Percentiles rank a stretch among this genome's conserved stretches.
These are phyloP conservation scores for Clanis bilineata DNA, from an alignment of 2,888 invertebrate genomes.

Conservation along the genomic window DNA sequence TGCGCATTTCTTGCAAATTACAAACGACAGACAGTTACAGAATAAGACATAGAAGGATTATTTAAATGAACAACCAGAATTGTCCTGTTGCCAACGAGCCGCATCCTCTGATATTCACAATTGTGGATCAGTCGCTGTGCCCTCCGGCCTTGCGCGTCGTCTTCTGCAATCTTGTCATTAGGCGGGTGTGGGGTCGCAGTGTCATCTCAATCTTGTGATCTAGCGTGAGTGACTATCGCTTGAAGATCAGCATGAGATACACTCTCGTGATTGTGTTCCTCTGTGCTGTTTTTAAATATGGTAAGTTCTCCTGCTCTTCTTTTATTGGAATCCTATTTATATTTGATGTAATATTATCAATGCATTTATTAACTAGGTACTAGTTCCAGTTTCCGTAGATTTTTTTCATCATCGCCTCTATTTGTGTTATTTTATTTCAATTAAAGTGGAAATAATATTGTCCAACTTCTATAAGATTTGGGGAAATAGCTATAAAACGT, in stretches of 20 bases:
- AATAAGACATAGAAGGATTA: neutral
- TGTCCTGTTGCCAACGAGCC: neutral
- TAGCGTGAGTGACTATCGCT: neutral
- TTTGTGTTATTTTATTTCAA: too few relatives aligned
- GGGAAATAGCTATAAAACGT: too few relatives aligned
- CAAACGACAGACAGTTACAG: neutral
- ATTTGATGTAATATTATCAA: too few relatives aligned
- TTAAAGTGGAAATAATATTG: too few relatives aligned
- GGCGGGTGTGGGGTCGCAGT: neutral
- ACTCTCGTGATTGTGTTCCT: conserved; percentile 37
- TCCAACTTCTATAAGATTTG: too few relatives aligned
- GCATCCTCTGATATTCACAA: conserved; percentile 1
- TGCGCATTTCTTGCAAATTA: too few relatives aligned
- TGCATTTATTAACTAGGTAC: too few relatives aligned
- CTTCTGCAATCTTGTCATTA: neutral
- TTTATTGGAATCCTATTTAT: too few relatives aligned
- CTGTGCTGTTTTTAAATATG: conserved; percentile 49
- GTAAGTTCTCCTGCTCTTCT: conserved; percentile 55
- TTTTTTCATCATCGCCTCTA: too few relatives aligned
- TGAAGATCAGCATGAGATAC: conserved; percentile 9
- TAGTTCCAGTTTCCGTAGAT: too few relatives aligned
- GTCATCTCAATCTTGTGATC: neutral
- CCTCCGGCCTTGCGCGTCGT: neutral
- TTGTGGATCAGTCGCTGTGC: neutral
- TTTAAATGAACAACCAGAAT: neutral